These are phyloP conservation scores for Cydia amplana DNA, from an alignment of 1,140 invertebrate species.

Conservation along the genomic window DNA sequence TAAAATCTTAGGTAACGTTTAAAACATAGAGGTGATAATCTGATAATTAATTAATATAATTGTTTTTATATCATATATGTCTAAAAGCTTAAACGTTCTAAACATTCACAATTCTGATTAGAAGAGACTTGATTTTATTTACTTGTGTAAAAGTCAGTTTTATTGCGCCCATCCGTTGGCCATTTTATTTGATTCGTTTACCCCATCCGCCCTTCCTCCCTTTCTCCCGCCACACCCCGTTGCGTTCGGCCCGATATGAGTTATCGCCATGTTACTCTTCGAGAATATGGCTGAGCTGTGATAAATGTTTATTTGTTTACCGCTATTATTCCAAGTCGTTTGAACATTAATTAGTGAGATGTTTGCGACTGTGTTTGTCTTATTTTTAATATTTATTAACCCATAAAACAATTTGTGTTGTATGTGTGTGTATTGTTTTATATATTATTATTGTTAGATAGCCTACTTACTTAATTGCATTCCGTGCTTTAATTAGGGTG, in stretches of 20 bases:
- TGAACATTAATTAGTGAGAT: not conserved
- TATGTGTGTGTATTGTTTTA: too few species aligned
- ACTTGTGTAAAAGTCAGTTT: constrained; percentile 72
- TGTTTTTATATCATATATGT: too few species aligned
- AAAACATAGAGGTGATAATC: too few species aligned
- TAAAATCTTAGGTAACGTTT: too few species aligned
- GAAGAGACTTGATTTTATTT: constrained; percentile 67
- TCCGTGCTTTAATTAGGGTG: too few species aligned
- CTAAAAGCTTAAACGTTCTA: not conserved
- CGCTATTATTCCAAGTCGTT: not conserved
- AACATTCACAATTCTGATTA: not conserved
- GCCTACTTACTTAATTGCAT: too few species aligned
- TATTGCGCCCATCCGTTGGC: constrained; percentile 62
- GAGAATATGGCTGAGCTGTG: constrained; percentile 7
- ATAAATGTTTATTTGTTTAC: constrained; percentile 10
- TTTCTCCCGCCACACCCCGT: not conserved
- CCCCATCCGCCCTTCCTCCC: not conserved
- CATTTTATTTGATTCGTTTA: constrained; percentile 57
- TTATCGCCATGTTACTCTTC: constrained; percentile 4
- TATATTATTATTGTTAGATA: too few species aligned
- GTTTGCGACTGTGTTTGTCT: not conserved
- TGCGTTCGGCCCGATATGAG: not conserved
- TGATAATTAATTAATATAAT: too few species aligned
- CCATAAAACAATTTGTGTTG: too few species aligned
- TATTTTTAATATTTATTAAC: too few species aligned